Evolutionary conservation across 2,113 vertebrate genomes (phyloP), one percentile per base, ranked within the genome.

Genomic region (Cynopterus brachyotis): DNA sequence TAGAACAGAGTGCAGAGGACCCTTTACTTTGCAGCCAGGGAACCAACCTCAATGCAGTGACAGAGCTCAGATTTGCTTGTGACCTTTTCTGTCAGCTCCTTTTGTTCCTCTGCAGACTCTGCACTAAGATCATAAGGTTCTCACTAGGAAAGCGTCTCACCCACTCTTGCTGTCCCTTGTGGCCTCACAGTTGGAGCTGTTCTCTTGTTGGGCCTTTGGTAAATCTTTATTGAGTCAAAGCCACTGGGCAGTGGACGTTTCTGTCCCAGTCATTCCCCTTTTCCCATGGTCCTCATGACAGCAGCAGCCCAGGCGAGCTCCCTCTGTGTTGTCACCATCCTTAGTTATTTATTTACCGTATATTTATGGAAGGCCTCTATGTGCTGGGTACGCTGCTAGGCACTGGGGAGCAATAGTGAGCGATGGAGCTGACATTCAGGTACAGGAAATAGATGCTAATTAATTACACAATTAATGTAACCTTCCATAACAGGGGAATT

Each of bases 41-140:
- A 50, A 13, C 30, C 16, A 0, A 7, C 16, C 64, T 55, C 20
- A 16, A 0, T 40, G n/a, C 73, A 53, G 10, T 3, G 64, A 64
- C 40, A 15, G 53, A 64, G 37, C 67, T 55, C 3, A 0, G 26
- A 9, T 42, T 66, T 73, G 16, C 69, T 4, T 19, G n/a, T 62
- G 57, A 22, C 19, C 66, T 26, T 20, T 28, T 22, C 50, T 12
- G 0, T 40, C 66, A 6, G 53, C 17, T 53, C 30, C 55, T 57
- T 28, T 72, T 45, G 12, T n/a, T 62, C 9, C 2, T 57, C 73
- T 53, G 73, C 28, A 22, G 28, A 60, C 57, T 55, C n/a, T 53
- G 13, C 15, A 28, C 64, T 40, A 35, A 11, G 59, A 32, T 9
- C 8, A 9, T 11, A 75, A 64, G 10, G 6, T 37, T 26, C 66